Conservation (phyloP, 2,797 vertebrate genomes). For the Echiichthys vipera region DNA sequence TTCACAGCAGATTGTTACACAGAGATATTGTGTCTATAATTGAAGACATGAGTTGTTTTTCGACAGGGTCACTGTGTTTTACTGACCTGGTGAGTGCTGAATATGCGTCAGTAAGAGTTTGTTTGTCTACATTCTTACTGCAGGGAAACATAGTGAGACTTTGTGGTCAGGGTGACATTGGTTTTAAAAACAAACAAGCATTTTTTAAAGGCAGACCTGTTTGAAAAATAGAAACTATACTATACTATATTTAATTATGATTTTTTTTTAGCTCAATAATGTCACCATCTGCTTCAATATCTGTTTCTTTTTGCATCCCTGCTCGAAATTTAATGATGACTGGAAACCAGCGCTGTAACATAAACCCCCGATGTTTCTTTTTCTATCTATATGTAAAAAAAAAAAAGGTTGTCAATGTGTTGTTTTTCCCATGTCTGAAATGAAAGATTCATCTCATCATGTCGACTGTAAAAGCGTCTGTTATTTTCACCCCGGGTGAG, state of each 20-base stretch:
- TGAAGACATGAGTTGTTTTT: conserved; percentile 62
- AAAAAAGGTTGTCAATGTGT: conserved; percentile 10
- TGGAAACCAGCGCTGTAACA: background rate
- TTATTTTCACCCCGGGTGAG: conserved; percentile 51
- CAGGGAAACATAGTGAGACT: conserved; percentile 14
- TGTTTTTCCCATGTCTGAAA: conserved; percentile 7
- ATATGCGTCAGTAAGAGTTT: conserved; percentile 36
- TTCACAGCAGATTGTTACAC: conserved; percentile 39
- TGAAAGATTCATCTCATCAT: conserved; percentile 50
- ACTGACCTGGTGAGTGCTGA: conserved; percentile 38
- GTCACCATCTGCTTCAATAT: background rate
- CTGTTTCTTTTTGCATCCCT: background rate
- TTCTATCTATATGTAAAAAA: background rate
- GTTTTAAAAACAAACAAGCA: background rate
- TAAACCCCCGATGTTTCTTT: conserved; percentile 8
- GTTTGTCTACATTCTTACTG: conserved; percentile 49
- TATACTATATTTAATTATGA: too few species aligned
- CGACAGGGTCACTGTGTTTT: conserved; percentile 8
- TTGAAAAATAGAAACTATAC: background rate
- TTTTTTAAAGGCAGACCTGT: background rate
- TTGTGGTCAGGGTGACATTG: conserved; percentile 19
- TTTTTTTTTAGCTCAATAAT: background rate
- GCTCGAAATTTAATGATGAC: conserved; percentile 10
- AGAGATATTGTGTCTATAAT: conserved; percentile 50
- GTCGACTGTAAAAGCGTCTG: conserved; percentile 26